Base-by-base conservation (phyloP, 2,113 vertebrate species). In the Phalacrocorax aristotelis region DNA sequence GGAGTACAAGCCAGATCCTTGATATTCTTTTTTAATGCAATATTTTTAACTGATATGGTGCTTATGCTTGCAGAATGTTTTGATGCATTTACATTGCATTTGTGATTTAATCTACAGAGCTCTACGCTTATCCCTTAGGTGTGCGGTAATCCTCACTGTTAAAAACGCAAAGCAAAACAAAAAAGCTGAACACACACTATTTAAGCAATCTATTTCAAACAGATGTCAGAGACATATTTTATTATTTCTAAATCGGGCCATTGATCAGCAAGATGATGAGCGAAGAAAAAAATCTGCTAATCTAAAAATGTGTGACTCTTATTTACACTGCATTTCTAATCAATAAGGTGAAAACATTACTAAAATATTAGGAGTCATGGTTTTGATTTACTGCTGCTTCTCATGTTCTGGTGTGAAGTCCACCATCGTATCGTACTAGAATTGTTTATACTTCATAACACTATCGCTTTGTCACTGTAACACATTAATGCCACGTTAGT, bases 191-290 rank as follows among this genome's bases (percentile, higher is more conserved):
- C 32, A 93, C 70, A 95, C 13, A 72, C 66, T 95, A 89, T 94
- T 97, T 91, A 68, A 89, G 91, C 93, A 96, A 93, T 93, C 64
- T 58, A 96, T 96, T 95, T 89, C 96, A 97, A 97, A 95, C 44
- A 95, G 58, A 95, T 76, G 82, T 93, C 95, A 97, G 79, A 94
- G 70, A 44, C 20, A 89, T 75, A 90, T 97, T 96, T 93, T 87
- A 95, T 96, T 96, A 95, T 97, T 97, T 96, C 70, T 93, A 95
- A 97, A 96, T 96, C 29, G 4, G n/a, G 84, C 86, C 83, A 97
- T 94, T 95, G 70, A 88, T 97, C 96, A 95, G 76, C 51, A 57
- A 85, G 94, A 96, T 81, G 91, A 93, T 82, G 64, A 97, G 84
- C 85, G 97, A 96, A 94, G 81, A 96, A 96, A 95, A 76, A 74